A percentile compares a stretch with the other conserved stretches of the same genome.
Evolutionary conservation across 2,113 vertebrate genomes (phyloP).

Genomic region (Halcyon senegalensis): DNA sequence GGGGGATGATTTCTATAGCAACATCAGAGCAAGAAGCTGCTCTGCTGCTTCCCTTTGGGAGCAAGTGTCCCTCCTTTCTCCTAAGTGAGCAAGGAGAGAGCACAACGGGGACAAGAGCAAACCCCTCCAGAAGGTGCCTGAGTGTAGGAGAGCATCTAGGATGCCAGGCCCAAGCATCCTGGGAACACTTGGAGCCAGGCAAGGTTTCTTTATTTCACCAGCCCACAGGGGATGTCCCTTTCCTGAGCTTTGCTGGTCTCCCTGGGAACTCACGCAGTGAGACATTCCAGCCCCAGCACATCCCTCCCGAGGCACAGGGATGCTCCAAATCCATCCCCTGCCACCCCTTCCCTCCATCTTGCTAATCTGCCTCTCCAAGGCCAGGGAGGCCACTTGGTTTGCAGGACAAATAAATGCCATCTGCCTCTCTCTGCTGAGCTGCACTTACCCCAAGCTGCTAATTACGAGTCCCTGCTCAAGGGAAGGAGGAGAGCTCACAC

Average conservation of each 20-base stretch:
- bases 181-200: accelerated
- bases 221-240: not conserved
- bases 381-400: not conserved
- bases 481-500: not conserved
- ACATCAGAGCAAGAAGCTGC: not conserved
- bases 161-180: not conserved
- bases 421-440: not conserved
- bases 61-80: not conserved
- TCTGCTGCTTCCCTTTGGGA: not conserved
- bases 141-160: not conserved
- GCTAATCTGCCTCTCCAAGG: not conserved
- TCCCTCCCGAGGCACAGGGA: not conserved
- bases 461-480: not conserved
- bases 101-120: not conserved
- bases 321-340: not conserved
- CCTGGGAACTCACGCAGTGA: not conserved
- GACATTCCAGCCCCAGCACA: not conserved
- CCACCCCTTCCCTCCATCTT: accelerated
- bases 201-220: not conserved
- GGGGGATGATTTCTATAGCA: not conserved
- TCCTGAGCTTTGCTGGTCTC: not conserved
- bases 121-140: not conserved
- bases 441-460: not conserved
- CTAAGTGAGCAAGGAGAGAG: not conserved
- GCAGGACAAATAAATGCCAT: not conserved